Percentiles rank a stretch among this genome's conserved stretches.
These are phyloP conservation scores for Sminthopsis crassicaudata DNA, from an alignment of 2,113 vertebrate species.

Conservation along the genomic window DNA sequence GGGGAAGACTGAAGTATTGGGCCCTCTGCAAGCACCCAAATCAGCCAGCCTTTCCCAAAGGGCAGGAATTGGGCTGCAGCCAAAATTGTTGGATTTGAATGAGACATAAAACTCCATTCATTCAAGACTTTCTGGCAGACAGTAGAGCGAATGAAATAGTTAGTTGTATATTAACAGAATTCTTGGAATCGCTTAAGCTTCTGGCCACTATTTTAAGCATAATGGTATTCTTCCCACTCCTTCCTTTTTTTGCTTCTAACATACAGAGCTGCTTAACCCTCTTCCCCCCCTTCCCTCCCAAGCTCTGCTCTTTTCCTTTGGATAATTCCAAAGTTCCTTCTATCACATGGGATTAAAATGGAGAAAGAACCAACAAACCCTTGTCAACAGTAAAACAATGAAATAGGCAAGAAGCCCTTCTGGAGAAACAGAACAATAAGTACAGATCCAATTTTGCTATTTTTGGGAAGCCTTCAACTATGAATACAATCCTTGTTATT, in stretches of 20 bases:
- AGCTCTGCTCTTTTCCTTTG: not conserved
- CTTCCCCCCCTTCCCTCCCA: too few species aligned
- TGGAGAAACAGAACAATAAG: not conserved
- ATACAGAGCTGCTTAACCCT: not conserved
- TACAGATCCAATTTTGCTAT: not conserved
- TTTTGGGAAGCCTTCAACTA: not conserved
- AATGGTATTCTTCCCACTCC: not conserved
- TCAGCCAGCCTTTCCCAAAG: not conserved
- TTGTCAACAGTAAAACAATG: not conserved
- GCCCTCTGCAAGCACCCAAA: not conserved
- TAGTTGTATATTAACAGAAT: not conserved
- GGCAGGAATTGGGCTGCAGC: too few species aligned
- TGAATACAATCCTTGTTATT: fast-evolving
- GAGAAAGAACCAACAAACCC: not conserved
- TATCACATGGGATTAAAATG: not conserved
- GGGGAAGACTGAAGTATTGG: not conserved
- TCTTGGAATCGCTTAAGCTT: not conserved
- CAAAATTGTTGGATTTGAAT: not conserved
- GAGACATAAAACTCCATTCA: not conserved
- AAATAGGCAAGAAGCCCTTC: not conserved
- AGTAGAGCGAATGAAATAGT: not conserved
- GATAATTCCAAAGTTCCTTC: not conserved
- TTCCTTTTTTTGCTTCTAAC: not conserved
- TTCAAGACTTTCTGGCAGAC: not conserved
- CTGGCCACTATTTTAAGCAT: not conserved